A percentile compares a stretch with the other conserved stretches of the same genome.
Conservation (phyloP, 35 echinoderm and acorn worm species). For the Nesometra sesokonis region DNA sequence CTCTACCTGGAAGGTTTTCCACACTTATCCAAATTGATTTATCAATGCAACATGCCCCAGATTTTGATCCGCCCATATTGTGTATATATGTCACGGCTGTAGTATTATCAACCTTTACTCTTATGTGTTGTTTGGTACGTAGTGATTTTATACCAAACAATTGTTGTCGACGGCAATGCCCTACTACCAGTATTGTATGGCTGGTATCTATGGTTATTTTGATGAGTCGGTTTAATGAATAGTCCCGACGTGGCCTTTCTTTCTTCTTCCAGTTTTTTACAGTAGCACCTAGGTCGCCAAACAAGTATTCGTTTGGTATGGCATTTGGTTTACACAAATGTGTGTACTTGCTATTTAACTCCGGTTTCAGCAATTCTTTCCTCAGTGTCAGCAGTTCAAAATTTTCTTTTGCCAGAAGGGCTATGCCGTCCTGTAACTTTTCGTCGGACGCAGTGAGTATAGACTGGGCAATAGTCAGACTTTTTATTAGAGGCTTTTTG, state of each 20-base stretch:
- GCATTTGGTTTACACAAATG: not conserved
- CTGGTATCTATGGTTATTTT: not conserved
- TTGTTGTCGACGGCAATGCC: no score
- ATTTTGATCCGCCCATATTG: no score
- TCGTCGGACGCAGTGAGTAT: not conserved
- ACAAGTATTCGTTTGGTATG: not conserved
- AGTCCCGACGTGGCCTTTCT: not conserved
- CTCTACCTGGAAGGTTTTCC: no score
- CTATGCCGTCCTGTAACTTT: not conserved
- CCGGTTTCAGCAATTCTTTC: not conserved
- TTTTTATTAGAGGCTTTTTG: constrained; percentile 19
- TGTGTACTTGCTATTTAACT: not conserved
- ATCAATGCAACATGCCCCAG: no score
- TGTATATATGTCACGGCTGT: no score
- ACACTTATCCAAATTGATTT: no score
- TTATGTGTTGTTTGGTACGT: no score
- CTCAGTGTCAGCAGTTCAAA: not conserved
- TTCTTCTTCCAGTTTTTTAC: not conserved
- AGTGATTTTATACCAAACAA: no score
- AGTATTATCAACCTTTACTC: no score
- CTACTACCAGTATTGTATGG: not conserved
- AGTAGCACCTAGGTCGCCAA: not conserved
- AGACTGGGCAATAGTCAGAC: not conserved
- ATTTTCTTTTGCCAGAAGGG: not conserved
- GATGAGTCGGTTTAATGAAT: no score